Percentiles rank a stretch among this genome's conserved stretches.
Evolutionary conservation across 2,113 vertebrate species (phyloP).

Genomic region (Microcebus ravelobensis): DNA sequence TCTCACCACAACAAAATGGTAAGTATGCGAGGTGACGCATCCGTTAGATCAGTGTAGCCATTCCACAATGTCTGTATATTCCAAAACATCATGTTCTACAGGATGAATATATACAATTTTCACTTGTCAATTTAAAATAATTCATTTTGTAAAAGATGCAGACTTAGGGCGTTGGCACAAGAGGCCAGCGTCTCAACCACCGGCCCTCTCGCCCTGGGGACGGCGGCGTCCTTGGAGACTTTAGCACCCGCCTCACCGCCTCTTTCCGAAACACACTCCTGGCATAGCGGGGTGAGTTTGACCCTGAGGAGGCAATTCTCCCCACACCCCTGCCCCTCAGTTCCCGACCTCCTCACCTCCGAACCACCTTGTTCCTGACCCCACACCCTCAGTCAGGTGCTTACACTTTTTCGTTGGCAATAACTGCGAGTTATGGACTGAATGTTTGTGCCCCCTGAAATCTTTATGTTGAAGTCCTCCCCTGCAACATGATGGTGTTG

Average conservation of each 20-base stretch:
- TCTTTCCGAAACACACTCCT: background rate
- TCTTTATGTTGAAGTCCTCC: background rate
- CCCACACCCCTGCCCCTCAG: background rate
- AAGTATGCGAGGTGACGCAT: background rate
- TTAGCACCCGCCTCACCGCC: background rate
- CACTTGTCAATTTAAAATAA: background rate
- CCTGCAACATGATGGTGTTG: background rate
- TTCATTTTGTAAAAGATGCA: background rate
- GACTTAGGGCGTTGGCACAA: background rate
- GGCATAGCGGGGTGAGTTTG: too few relatives aligned
- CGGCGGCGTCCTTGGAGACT: background rate
- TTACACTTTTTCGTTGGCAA: background rate
- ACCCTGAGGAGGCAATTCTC: background rate
- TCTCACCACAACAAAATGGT: background rate
- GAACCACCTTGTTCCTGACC: background rate
- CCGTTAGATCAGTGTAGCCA: background rate
- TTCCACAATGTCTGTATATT: background rate
- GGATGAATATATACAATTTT: background rate
- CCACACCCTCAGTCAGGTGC: background rate
- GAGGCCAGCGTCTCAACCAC: background rate
- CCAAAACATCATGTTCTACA: background rate
- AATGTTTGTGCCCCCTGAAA: background rate
- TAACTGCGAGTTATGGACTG: background rate
- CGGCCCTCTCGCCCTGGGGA: background rate
- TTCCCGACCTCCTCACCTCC: background rate